Percentiles rank a stretch among this genome's conserved stretches.
These are phyloP conservation scores for Drosophila mayri DNA, from an alignment of 1,140 invertebrate species.

Conservation along the genomic window DNA sequence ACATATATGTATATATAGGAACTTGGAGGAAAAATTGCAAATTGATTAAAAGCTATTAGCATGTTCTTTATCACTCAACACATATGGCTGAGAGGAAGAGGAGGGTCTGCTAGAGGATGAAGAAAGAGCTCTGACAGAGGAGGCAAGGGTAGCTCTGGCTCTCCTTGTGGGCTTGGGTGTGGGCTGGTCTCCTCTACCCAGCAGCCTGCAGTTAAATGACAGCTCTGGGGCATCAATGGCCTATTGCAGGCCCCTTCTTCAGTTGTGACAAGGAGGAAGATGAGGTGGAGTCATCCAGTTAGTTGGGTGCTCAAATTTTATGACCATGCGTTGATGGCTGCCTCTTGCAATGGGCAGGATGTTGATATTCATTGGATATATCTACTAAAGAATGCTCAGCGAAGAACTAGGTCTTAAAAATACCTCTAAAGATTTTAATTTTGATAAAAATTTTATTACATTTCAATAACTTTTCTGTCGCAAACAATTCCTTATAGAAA, in stretches of 20 bases:
- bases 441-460: not conserved
- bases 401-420: not conserved
- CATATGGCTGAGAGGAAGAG: slow-evolving; percentile 11
- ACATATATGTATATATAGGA: not conserved
- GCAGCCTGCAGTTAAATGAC: slow-evolving; percentile 27
- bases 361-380: slow-evolving; percentile 32
- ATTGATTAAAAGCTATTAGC: slow-evolving; percentile 83
- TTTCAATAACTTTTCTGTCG: not conserved
- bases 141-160: too few species aligned
- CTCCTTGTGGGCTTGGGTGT: slow-evolving; percentile 37
- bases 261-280: not conserved
- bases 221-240: slow-evolving; percentile 15
- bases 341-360: slow-evolving; percentile 49
- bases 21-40: slow-evolving; percentile 58
- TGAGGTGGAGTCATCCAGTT: slow-evolving; percentile 49
- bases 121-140: too few species aligned
- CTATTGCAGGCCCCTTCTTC: slow-evolving; percentile 18
- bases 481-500: not conserved
- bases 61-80: slow-evolving; percentile 83
- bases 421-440: slow-evolving; percentile 2
- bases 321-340: slow-evolving; percentile 57
- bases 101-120: not conserved
- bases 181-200: slow-evolving; percentile 5
- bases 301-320: slow-evolving; percentile 73
- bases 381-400: not conserved